A percentile compares a stretch with the other conserved stretches of the same genome.
These are phyloP conservation scores for Neostethus bicornis DNA, from an alignment of 2,797 vertebrate species.

Conservation along the genomic window DNA sequence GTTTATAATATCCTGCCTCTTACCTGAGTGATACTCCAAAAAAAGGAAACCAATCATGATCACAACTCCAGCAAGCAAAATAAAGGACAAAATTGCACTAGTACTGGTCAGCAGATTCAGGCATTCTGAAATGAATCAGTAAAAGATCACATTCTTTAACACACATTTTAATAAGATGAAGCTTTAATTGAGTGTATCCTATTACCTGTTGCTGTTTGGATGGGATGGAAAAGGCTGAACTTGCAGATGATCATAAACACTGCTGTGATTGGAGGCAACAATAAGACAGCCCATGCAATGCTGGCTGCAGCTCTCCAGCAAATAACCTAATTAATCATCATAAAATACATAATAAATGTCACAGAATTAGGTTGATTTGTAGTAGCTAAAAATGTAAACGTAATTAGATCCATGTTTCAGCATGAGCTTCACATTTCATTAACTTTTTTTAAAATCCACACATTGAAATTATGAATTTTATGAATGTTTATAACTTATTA, in stretches of 20 bases:
- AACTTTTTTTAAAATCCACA: neutral
- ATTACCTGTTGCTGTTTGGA: conserved; percentile 88
- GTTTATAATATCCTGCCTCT: conserved; percentile 17
- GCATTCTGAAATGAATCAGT: conserved; percentile 76
- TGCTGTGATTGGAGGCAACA: conserved; percentile 84
- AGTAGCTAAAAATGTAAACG: too few species aligned
- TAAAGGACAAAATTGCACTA: conserved; percentile 83
- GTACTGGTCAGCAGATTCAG: conserved; percentile 81
- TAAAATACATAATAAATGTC: neutral
- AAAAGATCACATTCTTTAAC: neutral
- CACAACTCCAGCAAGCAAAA: conserved; percentile 86
- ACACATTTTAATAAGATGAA: neutral
- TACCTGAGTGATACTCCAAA: conserved; percentile 91
- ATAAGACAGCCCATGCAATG: conserved; percentile 87
- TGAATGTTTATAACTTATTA: neutral
- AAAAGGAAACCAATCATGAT: conserved; percentile 88
- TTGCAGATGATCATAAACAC: conserved; percentile 85
- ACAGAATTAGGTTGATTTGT: neutral
- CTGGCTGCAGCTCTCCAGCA: conserved; percentile 89
- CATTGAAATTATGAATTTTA: neutral
- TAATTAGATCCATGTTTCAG: too few species aligned
- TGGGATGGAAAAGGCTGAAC: conserved; percentile 85
- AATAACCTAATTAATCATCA: conserved; percentile 80
- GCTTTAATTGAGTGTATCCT: neutral
- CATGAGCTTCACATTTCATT: neutral